Percentiles rank a stretch among this genome's conserved stretches.
Conservation (phyloP, 2,888 invertebrate species). For the Pyrrhia umbra region DNA sequence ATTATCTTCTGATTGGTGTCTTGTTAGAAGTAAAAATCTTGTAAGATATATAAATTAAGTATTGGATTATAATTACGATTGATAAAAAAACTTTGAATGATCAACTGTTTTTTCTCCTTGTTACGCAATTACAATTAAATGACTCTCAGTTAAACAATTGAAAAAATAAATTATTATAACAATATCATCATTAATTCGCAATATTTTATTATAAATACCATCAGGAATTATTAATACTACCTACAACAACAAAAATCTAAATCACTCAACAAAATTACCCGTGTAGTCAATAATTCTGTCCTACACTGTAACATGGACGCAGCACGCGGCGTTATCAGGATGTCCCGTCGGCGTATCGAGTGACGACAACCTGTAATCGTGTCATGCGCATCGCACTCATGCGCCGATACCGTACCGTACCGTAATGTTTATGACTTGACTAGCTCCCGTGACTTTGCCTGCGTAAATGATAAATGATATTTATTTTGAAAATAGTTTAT, state of each 20-base stretch:
- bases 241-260: neutral
- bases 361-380: slow-evolving; percentile 85
- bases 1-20: neutral
- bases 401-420: slow-evolving; percentile 35
- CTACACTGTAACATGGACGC: slow-evolving; percentile 79
- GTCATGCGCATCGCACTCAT: slow-evolving; percentile 73
- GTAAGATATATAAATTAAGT: too few species aligned
- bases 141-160: too few species aligned
- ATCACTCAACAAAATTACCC: slow-evolving; percentile 6
- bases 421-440: slow-evolving; percentile 22
- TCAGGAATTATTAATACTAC: too few species aligned
- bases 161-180: too few species aligned
- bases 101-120: too few species aligned
- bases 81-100: too few species aligned
- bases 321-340: slow-evolving; percentile 87
- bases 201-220: too few species aligned
- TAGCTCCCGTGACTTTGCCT: slow-evolving; percentile 18
- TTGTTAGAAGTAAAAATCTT: too few species aligned
- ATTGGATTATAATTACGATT: neutral
- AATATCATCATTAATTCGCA: too few species aligned
- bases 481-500: neutral
- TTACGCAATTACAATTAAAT: too few species aligned
- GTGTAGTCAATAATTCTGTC: slow-evolving; percentile 54
- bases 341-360: slow-evolving; percentile 85
- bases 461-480: neutral